phyloP scores from a whole-genome alignment of 2,113 vertebrate genomes.

The Deroptyus accipitrinus region DNA sequence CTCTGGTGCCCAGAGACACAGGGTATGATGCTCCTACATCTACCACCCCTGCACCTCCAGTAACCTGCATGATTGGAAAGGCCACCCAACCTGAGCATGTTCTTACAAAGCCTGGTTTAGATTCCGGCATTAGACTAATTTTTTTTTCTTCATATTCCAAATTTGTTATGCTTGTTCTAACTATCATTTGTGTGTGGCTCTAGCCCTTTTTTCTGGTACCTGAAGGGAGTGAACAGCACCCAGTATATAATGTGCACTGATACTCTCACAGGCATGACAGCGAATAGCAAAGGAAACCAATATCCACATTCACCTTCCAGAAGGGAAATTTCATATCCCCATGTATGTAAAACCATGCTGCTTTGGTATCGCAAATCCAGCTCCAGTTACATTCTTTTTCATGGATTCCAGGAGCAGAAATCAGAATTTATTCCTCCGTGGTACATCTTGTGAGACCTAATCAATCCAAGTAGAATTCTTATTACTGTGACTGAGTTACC shows the following conservation, averaged over 20 bases:
- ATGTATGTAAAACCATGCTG: not conserved
- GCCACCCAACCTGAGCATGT: rapidly evolving
- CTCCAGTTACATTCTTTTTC: not conserved
- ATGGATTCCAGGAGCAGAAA: not conserved
- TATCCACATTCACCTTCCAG: not conserved
- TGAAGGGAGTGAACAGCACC: not conserved
- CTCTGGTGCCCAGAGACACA: no score
- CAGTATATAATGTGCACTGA: no score
- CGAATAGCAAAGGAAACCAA: not conserved
- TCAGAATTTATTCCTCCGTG: not conserved
- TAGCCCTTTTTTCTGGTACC: not conserved
- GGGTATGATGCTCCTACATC: not conserved
- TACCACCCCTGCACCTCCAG: no score
- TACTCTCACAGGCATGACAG: not conserved
- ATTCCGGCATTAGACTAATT: not conserved
- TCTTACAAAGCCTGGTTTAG: not conserved
- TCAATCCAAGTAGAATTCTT: not conserved
- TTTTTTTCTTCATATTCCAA: not conserved
- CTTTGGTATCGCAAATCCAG: not conserved
- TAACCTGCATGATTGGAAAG: not conserved
- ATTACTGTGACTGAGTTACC: not conserved
- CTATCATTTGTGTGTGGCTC: rapidly evolving
- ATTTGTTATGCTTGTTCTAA: not conserved
- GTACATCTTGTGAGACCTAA: not conserved
- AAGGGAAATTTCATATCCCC: not conserved